These are phyloP conservation scores for Lacanobia oleracea DNA, from an alignment of 2,888 invertebrate species.

Conservation along the genomic window DNA sequence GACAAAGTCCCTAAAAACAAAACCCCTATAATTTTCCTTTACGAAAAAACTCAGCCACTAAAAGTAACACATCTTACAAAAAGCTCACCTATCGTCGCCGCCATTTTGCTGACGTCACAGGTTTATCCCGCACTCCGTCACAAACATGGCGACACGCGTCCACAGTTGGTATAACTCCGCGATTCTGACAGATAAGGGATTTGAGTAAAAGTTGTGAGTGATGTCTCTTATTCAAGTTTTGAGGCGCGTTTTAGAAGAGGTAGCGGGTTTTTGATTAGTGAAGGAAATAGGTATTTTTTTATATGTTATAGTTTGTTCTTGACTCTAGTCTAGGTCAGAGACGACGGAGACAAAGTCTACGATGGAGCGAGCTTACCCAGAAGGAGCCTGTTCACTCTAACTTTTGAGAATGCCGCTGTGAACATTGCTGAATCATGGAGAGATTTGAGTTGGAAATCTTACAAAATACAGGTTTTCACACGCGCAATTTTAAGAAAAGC, in stretches of 20 bases:
- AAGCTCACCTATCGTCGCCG: conserved; percentile 22
- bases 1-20: neutral
- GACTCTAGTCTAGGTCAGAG: too few relatives aligned
- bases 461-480: too few relatives aligned
- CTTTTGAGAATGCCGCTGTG: neutral
- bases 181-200: conserved; percentile 88
- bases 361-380: too few relatives aligned
- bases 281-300: too few relatives aligned
- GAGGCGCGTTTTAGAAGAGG: conserved; percentile 54
- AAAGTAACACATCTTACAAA: conserved; percentile 29
- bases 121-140: conserved; percentile 50
- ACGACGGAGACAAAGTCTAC: too few relatives aligned
- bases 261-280: conserved; percentile 34
- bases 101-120: conserved; percentile 30
- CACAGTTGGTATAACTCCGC: conserved; percentile 80
- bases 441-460: too few relatives aligned
- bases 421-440: too few relatives aligned
- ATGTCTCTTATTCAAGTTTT: conserved; percentile 78
- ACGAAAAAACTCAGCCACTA: conserved; percentile 28
- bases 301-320: too few relatives aligned
- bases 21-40: conserved; percentile 3
- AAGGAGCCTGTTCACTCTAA: too few relatives aligned
- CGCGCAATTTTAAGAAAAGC: too few relatives aligned
- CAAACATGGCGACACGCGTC: conserved; percentile 66
- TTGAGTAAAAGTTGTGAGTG: conserved; percentile 85